These are phyloP conservation scores for Heliconius himera DNA, from an alignment of 1,140 invertebrate genomes.

Conservation along the genomic window DNA sequence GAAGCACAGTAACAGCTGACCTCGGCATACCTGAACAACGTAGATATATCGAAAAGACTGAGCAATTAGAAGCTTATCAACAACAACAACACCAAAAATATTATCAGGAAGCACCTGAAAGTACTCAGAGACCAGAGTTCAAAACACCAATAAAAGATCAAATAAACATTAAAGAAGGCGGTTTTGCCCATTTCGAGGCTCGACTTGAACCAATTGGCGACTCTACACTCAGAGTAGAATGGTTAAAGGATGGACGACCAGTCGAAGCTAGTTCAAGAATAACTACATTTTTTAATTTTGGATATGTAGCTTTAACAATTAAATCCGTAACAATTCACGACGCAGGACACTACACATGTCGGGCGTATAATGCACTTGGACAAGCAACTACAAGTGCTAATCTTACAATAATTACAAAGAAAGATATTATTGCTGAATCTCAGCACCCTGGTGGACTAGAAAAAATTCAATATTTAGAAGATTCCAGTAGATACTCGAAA, in stretches of 20 bases:
- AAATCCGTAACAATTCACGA: constrained; percentile 96
- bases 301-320: constrained; percentile 97
- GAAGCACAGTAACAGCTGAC: constrained; percentile 91
- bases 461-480: constrained; percentile 95
- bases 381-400: constrained; percentile 98
- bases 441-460: constrained; percentile 94
- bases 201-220: constrained; percentile 96
- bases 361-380: constrained; percentile 94
- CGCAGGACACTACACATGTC: constrained; percentile 97
- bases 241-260: constrained; percentile 96
- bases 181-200: constrained; percentile 98
- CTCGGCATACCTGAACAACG: constrained; percentile 95
- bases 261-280: constrained; percentile 96
- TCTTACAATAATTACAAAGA: constrained; percentile 93
- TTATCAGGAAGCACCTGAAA: constrained; percentile 89
- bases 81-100: constrained; percentile 89
- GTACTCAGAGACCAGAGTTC: constrained; percentile 92
- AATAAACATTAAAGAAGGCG: constrained; percentile 93
- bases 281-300: constrained; percentile 97
- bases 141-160: constrained; percentile 96
- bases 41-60: constrained; percentile 95
- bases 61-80: constrained; percentile 96
- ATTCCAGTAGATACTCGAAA: constrained; percentile 86
- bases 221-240: constrained; percentile 94
- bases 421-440: constrained; percentile 91